A percentile compares a stretch with the other conserved stretches of the same genome.
phyloP scores from a whole-genome alignment of 2,888 invertebrate genomes.

The Petrolisthes manimaculis region DNA sequence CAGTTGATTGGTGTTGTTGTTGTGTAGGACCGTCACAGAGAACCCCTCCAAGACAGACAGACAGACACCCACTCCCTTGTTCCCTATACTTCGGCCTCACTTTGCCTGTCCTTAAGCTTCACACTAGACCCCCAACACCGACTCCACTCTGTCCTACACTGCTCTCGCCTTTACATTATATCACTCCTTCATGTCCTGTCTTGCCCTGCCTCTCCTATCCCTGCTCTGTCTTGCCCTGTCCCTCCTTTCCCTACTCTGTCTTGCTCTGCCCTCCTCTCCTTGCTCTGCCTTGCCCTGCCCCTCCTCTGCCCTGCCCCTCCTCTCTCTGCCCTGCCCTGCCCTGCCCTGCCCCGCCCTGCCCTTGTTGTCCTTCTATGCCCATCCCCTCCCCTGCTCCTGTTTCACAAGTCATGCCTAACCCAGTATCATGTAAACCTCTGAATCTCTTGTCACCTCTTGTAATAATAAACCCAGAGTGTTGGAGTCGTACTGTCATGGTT shows the following conservation, averaged over 20 bases:
- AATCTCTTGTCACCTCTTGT: too few relatives aligned
- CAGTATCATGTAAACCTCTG: not conserved
- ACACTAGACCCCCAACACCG: not conserved
- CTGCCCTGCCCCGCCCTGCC: not conserved
- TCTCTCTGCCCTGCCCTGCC: not conserved
- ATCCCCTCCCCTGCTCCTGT: not conserved
- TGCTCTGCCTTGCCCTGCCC: too few relatives aligned
- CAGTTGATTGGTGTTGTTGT: too few relatives aligned
- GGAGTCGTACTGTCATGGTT: too few relatives aligned
- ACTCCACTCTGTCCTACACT: not conserved
- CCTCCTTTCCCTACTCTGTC: not conserved
- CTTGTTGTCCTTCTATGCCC: not conserved
- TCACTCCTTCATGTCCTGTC: not conserved
- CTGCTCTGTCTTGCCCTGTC: not conserved
- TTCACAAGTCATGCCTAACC: not conserved
- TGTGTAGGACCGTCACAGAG: too few relatives aligned
- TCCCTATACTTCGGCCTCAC: too few relatives aligned
- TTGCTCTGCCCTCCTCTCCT: not conserved
- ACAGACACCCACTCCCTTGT: too few relatives aligned
- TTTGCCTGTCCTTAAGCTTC: not conserved
- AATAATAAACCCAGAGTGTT: too few relatives aligned
- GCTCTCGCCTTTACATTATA: not conserved
- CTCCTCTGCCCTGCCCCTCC: not conserved
- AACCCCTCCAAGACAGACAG: too few relatives aligned
- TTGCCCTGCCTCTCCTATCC: not conserved